Percentiles rank a stretch among this genome's conserved stretches.
Conservation (phyloP, 2,113 vertebrate species). For the Sceloporus tristichus region DNA sequence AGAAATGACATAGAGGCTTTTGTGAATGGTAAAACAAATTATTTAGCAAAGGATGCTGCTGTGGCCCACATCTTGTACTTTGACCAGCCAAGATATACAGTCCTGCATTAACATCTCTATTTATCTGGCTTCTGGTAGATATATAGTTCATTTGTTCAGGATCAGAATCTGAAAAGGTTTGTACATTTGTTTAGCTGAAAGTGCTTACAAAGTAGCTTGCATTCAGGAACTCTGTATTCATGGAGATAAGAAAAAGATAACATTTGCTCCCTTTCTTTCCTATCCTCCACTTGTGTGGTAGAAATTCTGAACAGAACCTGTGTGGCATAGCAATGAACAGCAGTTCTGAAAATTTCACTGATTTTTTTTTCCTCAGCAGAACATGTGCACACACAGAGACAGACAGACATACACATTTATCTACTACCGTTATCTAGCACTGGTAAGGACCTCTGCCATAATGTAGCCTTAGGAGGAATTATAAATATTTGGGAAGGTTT, state of each 20-base stretch:
- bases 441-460: conserved; percentile 37
- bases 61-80: no score
- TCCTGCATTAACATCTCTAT: neutral
- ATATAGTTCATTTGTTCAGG: neutral
- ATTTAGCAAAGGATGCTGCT: no score
- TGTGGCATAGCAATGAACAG: neutral
- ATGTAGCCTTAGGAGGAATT: conserved; percentile 34
- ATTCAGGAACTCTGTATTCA: neutral
- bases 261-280: neutral
- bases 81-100: no score
- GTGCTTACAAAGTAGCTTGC: neutral
- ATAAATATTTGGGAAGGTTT: conserved; percentile 36
- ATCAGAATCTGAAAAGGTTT: neutral
- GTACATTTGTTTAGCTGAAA: neutral
- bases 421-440: conserved; percentile 43
- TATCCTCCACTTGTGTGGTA: neutral
- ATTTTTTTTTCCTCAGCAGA: no score
- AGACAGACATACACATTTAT: neutral
- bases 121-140: neutral
- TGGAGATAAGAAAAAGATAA: neutral
- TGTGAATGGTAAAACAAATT: no score
- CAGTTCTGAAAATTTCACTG: no score
- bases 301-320: neutral
- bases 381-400: no score
- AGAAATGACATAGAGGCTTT: no score